phyloP scores from a whole-genome alignment of 2,797 vertebrate genomes.

The Falco biarmicus region DNA sequence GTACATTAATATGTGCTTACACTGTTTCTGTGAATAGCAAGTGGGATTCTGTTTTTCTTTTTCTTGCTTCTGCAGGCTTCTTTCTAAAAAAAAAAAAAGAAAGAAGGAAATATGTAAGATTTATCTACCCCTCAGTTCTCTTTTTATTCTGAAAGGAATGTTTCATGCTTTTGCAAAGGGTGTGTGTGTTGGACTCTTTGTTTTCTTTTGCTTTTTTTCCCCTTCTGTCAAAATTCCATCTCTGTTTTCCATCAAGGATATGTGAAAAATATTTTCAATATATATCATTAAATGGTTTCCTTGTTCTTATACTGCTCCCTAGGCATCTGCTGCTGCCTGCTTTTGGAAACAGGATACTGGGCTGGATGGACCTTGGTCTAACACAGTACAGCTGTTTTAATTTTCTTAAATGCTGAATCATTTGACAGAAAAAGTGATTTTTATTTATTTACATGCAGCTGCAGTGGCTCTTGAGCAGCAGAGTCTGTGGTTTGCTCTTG shows the following conservation, averaged over 20 bases:
- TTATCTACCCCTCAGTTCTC: background rate
- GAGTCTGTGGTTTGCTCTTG: background rate
- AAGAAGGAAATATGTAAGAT: background rate
- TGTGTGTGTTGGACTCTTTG: background rate
- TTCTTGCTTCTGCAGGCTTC: background rate
- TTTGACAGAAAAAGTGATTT: constrained; percentile 22
- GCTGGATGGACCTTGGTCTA: constrained; percentile 35
- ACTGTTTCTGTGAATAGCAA: background rate
- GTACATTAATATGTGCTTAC: background rate
- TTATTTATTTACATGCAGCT: constrained; percentile 44
- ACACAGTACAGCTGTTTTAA: constrained; percentile 47
- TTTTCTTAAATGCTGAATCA: constrained; percentile 30
- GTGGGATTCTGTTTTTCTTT: background rate
- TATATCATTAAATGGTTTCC: constrained; percentile 56
- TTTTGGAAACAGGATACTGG: constrained; percentile 59
- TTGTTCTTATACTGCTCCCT: constrained; percentile 62
- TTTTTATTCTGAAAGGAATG: constrained; percentile 37
- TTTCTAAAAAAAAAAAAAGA: background rate
- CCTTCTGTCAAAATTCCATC: constrained; percentile 53
- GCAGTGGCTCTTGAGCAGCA: background rate
- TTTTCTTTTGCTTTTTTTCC: constrained; percentile 39
- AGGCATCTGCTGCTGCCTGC: constrained; percentile 40
- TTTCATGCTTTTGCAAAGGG: constrained; percentile 27
- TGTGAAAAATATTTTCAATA: constrained; percentile 59
- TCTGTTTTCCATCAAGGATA: constrained; percentile 64